Base-by-base conservation (phyloP, 2,888 invertebrate species). In the Timema podura region DNA sequence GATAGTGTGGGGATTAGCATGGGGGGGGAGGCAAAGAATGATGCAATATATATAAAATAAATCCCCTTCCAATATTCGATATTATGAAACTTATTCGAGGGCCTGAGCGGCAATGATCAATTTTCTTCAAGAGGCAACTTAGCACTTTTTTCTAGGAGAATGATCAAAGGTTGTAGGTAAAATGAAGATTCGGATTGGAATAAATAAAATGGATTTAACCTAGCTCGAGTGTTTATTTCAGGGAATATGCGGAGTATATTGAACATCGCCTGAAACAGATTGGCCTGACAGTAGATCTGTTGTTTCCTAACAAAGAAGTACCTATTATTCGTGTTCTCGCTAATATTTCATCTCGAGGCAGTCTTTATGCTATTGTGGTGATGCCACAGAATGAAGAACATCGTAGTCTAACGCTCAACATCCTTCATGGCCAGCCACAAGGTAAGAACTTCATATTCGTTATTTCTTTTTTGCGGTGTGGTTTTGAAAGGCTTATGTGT, bases 271-370 rank as follows among this genome's bases (percentile, higher is more conserved):
- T 96, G 70, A 93, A 93, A 79, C 86, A 88, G 59, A 81, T 92
- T 6, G 92, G 92, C 2, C 84, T 95, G 68, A 88, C 90, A 5
- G 95, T 95, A 0, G 95, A 95, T 79, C 83, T 96, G 0, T 82
- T 95, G n/a, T 95, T 93, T 79, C 95, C 96, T 0, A 94, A 95
- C 81, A 95, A 94, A 79, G 93, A 95, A 78, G 91, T 94, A 0
- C 90, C 93, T 0, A 86, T 95, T 11, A 84, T 85, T 54, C 85
- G 89, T 76, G 90, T 95, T 44, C 82, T 96, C 47, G 94, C 93
- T 9, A 95, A 95, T 78, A 92, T 96, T 71, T 91, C 94, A 0
- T 90, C 91, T 6, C 86, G 94, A n/a, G 95, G 95, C 8, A 92
- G 93, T 75, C 85, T 95, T 2, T 97, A 93, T 82, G 95, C 95